Conservation (phyloP, 2,113 vertebrate species). For the human (Homo sapiens) region DNA sequence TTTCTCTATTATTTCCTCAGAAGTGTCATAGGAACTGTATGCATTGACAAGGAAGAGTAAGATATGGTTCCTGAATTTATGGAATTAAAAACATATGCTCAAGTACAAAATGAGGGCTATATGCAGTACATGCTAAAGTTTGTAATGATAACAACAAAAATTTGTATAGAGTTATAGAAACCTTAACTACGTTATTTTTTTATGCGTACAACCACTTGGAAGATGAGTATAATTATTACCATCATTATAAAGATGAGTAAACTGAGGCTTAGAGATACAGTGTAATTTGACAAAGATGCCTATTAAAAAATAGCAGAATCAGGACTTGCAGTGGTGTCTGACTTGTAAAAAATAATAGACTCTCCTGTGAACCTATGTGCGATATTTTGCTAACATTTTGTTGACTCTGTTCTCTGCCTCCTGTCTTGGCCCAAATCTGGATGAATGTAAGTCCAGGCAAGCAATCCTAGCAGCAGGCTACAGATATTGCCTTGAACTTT, state of each 20-base stretch:
- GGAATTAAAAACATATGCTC: not conserved
- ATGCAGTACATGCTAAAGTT: not conserved
- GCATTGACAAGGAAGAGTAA: not conserved
- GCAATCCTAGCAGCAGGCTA: not conserved
- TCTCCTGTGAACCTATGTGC: not conserved
- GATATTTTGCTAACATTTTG: not conserved
- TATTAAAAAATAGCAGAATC: not conserved
- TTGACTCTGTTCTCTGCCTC: not conserved
- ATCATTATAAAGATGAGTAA: not conserved
- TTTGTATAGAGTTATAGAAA: not conserved
- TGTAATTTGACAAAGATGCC: not conserved
- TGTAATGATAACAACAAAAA: not conserved
- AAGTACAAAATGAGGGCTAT: not conserved
- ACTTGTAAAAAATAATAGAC: not conserved
- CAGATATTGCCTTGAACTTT: not conserved
- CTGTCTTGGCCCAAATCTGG: not conserved
- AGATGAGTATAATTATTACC: not conserved
- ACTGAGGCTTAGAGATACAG: not conserved
- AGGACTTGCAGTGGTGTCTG: not conserved
- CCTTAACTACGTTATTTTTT: not conserved
- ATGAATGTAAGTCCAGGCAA: not conserved
- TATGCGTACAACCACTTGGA: not conserved
- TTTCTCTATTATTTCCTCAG: not conserved
- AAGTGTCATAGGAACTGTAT: not conserved
- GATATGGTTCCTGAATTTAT: not conserved